These are phyloP conservation scores for Drosophila aff. DNA, from an alignment of 1,140 invertebrate species.

Conservation along the genomic window DNA sequence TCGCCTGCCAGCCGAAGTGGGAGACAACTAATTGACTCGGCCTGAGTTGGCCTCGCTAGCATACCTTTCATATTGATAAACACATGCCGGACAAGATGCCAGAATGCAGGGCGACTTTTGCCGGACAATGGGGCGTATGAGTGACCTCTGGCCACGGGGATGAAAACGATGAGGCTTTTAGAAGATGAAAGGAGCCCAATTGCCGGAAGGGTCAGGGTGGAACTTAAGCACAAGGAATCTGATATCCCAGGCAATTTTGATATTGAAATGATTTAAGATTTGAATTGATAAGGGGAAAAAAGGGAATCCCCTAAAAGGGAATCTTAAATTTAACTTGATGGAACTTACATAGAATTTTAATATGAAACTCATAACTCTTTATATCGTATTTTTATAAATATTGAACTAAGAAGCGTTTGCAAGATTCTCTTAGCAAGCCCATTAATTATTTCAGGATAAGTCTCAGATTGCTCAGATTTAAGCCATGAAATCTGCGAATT, in stretches of 20 bases:
- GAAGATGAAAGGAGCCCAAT: slow-evolving; percentile 25
- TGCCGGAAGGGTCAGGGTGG: slow-evolving; percentile 11
- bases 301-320: neutral
- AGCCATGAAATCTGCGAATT: neutral
- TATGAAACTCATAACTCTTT: neutral
- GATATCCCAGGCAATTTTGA: slow-evolving; percentile 27
- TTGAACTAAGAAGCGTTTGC: neutral
- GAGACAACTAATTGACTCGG: slow-evolving; percentile 54
- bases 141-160: slow-evolving; percentile 29
- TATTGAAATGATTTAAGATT: slow-evolving; percentile 30
- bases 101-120: slow-evolving; percentile 8
- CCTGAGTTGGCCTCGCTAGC: slow-evolving; percentile 30
- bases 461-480: neutral
- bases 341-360: neutral
- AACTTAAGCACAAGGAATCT: slow-evolving; percentile 13
- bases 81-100: slow-evolving; percentile 57
- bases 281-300: slow-evolving; percentile 8
- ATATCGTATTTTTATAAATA: neutral
- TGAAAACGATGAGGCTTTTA: slow-evolving; percentile 28
- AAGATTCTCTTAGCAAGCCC: neutral
- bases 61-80: slow-evolving; percentile 69
- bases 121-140: slow-evolving; percentile 37
- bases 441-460: slow-evolving; percentile 8
- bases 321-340: neutral
- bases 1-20: slow-evolving; percentile 26